phyloP scores from a whole-genome alignment of 1,140 invertebrate genomes.

The Ladona fulva region DNA sequence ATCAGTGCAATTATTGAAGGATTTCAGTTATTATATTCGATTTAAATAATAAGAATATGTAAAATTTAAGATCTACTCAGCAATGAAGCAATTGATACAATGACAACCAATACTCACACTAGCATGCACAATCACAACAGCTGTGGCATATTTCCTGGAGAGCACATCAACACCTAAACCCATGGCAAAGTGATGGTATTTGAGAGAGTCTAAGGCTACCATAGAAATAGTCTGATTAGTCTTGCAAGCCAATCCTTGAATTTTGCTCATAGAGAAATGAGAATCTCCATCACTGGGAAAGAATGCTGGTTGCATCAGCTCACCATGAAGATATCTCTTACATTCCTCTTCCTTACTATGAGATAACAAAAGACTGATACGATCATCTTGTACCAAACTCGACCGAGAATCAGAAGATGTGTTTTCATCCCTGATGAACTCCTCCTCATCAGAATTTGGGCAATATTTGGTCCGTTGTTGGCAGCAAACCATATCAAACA shows the following conservation, averaged over 20 bases:
- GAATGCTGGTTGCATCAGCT: slow-evolving; percentile 33
- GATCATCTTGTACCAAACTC: not conserved
- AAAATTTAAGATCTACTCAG: too few relatives aligned
- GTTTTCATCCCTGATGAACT: not conserved
- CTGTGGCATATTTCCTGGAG: slow-evolving; percentile 50
- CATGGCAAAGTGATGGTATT: slow-evolving; percentile 61
- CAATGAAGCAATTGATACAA: too few relatives aligned
- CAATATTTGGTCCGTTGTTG: not conserved
- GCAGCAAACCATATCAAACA: not conserved
- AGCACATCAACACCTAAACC: slow-evolving; percentile 57
- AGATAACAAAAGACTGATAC: not conserved
- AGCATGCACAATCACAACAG: slow-evolving; percentile 60
- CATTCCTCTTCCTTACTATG: slow-evolving; percentile 28
- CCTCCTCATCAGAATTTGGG: not conserved
- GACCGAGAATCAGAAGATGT: not conserved
- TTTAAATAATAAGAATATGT: too few relatives aligned
- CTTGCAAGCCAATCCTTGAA: slow-evolving; percentile 40
- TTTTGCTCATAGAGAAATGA: slow-evolving; percentile 15
- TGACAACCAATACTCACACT: slow-evolving; percentile 50
- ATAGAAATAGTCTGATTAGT: slow-evolving; percentile 58
- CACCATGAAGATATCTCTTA: slow-evolving; percentile 31
- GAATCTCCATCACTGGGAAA: slow-evolving; percentile 28
- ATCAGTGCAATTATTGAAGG: too few relatives aligned
- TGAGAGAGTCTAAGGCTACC: slow-evolving; percentile 58
- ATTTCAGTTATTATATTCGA: too few relatives aligned